phyloP scores from a whole-genome alignment of 2,797 vertebrate genomes.

The Karalla daura region DNA sequence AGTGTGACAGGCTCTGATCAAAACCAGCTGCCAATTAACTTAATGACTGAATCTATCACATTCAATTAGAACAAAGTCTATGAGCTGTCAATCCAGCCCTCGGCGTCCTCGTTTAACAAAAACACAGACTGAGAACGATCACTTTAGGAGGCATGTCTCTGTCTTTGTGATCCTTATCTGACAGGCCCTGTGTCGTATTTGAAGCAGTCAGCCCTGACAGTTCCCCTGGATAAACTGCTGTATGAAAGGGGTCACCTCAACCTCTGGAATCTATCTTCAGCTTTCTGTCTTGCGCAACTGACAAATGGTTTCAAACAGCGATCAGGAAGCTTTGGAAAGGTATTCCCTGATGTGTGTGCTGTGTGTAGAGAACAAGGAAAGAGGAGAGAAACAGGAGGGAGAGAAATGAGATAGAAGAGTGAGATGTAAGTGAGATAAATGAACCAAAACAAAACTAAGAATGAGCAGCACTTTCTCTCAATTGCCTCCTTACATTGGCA shows the following conservation, averaged over 20 bases:
- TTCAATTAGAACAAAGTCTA: constrained; percentile 75
- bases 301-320: constrained; percentile 74
- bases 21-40: constrained; percentile 82
- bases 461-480: constrained; percentile 63
- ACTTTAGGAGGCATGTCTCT: constrained; percentile 71
- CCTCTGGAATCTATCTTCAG: constrained; percentile 79
- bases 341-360: constrained; percentile 54
- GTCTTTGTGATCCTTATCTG: constrained; percentile 81
- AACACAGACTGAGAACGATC: constrained; percentile 68
- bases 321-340: constrained; percentile 52
- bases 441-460: constrained; percentile 66
- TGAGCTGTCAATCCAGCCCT: constrained; percentile 70
- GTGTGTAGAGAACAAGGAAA: constrained; percentile 6
- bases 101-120: constrained; percentile 61
- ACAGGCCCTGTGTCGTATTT: constrained; percentile 69
- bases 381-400: constrained; percentile 2
- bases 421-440: constrained; percentile 62
- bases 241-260: constrained; percentile 75
- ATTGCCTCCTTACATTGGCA: constrained; percentile 52
- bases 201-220: constrained; percentile 70
- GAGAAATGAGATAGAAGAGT: constrained; percentile 24
- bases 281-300: constrained; percentile 74
- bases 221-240: constrained; percentile 72
- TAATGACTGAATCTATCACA: constrained; percentile 80
- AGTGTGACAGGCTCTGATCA: constrained; percentile 70